Evolutionary conservation across 1,140 invertebrate species (phyloP), one percentile per base, ranked within the genome.

Genomic region (Microplitis demolitor): DNA sequence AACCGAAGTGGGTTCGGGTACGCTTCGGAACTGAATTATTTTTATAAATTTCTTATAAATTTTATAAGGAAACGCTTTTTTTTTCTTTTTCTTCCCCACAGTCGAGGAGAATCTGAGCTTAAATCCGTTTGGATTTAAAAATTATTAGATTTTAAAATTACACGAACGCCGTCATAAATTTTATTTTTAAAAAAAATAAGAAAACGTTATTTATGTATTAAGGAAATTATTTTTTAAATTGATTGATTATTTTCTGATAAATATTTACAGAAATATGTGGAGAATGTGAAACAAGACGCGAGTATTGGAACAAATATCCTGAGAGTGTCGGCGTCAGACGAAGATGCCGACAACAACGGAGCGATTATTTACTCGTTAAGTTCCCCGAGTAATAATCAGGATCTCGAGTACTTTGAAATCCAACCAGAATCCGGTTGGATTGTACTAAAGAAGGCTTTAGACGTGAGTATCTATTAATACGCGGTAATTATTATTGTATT

Each of bases 371-470:
- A 96, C 79, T 95, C 95, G 34, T 84, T 97, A 60, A 96, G 93
- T 76, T 94, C 95, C 6, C 94, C 95, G 24, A 93, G 92, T 77
- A 94, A 96, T 85, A 91, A 92, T 0, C 91, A 91, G 34, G 95
- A 96, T 86, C 90, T 97, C 75, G 95, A 97, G 83, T 98, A 98
- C 88, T 98, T 98, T 87, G 94, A 96, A 84, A 97, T 97, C 76
- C 96, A 97, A 88, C 94, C 95, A 76, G 96, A 98, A 84, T 97
- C 96, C 80, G 96, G 96, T 81, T 98, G 96, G 96, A 97, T 97
- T 82, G 94, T 96, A 34, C 87, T 98, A 74, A 96, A 95, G 89
- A 97, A 97, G 83, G 94, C 96, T 68, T 89, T 97, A 77, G 96
- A 97, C 91, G 95, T 97, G 94, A 97, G 96, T 96, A 89, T 88